These are phyloP conservation scores for Herpetotheres cachinnans DNA, from an alignment of 2,113 vertebrate genomes.

Conservation along the genomic window DNA sequence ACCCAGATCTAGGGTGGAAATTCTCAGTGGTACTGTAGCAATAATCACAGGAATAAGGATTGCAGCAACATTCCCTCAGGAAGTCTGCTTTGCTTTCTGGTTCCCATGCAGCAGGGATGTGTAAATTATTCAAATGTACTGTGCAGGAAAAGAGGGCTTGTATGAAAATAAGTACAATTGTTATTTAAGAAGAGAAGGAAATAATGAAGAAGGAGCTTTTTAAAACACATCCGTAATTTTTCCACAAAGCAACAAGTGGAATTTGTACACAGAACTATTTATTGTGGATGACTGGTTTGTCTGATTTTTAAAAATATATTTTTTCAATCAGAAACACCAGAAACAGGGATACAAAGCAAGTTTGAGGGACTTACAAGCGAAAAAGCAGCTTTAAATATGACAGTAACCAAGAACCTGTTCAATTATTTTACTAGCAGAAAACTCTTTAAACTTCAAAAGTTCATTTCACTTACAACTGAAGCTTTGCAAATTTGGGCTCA, in stretches of 20 bases:
- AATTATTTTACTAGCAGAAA: neutral
- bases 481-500: neutral
- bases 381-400: neutral
- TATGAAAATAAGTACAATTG: conserved; percentile 47
- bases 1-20: conserved; percentile 5
- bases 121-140: conserved; percentile 41
- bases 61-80: conserved; percentile 29
- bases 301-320: neutral
- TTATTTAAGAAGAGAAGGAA: conserved; percentile 41
- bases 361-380: neutral
- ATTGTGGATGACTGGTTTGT: neutral
- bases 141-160: conserved; percentile 15
- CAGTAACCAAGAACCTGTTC: neutral
- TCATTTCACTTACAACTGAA: neutral
- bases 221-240: neutral
- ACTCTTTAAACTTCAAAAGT: neutral
- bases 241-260: neutral
- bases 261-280: neutral
- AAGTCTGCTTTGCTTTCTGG: conserved; percentile 33
- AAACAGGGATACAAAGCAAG: neutral
- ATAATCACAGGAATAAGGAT: conserved; percentile 58
- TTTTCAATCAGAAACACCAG: neutral
- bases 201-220: conserved; percentile 35
- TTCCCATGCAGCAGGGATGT: conserved; percentile 31
- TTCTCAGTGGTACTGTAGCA: conserved; percentile 23